phyloP scores from a whole-genome alignment of 2,113 vertebrate genomes.

The Lasiurus borealis region DNA sequence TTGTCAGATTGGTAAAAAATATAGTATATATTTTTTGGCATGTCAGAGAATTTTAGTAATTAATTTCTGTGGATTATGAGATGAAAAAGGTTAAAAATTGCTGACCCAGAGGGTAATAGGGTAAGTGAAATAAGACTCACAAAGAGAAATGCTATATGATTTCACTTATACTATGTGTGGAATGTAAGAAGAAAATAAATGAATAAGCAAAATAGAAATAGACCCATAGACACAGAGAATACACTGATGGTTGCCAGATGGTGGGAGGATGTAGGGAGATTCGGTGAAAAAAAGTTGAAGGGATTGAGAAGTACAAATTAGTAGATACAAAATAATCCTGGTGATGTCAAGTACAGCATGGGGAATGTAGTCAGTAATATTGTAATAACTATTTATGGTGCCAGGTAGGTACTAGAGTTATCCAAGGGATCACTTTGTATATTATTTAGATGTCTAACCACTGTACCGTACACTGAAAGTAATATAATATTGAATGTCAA shows the following conservation, averaged over 20 bases:
- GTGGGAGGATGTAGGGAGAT: neutral
- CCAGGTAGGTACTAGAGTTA: neutral
- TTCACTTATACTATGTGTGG: neutral
- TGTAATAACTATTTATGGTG: neutral
- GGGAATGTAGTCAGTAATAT: neutral
- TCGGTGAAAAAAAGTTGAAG: neutral
- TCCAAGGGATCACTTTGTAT: neutral
- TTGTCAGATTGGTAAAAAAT: neutral
- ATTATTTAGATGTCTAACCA: neutral
- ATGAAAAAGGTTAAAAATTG: neutral
- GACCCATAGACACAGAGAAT: neutral
- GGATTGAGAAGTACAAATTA: neutral
- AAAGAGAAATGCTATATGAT: neutral
- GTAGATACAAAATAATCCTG: neutral
- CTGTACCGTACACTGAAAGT: neutral
- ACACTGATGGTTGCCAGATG: neutral
- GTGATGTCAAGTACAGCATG: neutral
- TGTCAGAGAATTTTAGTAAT: neutral
- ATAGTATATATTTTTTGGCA: neutral
- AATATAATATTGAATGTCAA: neutral
- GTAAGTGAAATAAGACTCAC: neutral
- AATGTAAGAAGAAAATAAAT: neutral
- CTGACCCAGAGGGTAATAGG: neutral
- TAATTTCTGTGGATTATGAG: neutral
- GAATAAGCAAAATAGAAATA: neutral